Conservation (phyloP, 2,797 vertebrate genomes). For the Sardinella longiceps region DNA sequence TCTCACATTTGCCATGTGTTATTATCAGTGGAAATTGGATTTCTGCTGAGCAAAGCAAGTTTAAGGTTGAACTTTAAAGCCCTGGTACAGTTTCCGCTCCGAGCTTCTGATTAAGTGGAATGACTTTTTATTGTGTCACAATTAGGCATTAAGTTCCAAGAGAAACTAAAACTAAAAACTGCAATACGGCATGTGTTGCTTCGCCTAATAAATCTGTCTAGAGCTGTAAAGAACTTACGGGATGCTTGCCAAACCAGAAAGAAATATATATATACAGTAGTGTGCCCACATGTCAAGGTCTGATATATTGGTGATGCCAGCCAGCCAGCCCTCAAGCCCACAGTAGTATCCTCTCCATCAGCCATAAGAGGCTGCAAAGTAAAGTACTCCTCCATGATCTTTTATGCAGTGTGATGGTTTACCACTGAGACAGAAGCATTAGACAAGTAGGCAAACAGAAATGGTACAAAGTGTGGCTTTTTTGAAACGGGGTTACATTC, state of each 20-base stretch:
- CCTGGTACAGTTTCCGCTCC: background rate
- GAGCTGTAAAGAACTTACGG: background rate
- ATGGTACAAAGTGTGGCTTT: background rate
- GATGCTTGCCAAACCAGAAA: background rate
- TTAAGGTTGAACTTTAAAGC: constrained; percentile 4
- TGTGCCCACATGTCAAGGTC: background rate
- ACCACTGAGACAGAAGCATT: background rate
- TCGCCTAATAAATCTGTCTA: background rate
- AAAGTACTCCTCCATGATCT: background rate
- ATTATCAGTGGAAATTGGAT: background rate
- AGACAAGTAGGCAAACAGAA: background rate
- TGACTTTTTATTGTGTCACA: background rate
- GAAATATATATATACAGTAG: no score
- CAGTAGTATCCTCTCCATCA: background rate
- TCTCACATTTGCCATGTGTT: background rate
- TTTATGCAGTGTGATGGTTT: background rate
- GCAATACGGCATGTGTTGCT: background rate
- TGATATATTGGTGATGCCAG: background rate
- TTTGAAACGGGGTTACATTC: background rate
- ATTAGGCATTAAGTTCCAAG: background rate
- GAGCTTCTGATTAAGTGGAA: background rate
- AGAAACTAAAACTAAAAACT: background rate
- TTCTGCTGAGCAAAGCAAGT: background rate
- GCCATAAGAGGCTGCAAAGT: background rate
- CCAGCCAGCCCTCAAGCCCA: background rate